Conservation (phyloP, 2,113 vertebrate genomes). For the Hemiprocne comata region DNA sequence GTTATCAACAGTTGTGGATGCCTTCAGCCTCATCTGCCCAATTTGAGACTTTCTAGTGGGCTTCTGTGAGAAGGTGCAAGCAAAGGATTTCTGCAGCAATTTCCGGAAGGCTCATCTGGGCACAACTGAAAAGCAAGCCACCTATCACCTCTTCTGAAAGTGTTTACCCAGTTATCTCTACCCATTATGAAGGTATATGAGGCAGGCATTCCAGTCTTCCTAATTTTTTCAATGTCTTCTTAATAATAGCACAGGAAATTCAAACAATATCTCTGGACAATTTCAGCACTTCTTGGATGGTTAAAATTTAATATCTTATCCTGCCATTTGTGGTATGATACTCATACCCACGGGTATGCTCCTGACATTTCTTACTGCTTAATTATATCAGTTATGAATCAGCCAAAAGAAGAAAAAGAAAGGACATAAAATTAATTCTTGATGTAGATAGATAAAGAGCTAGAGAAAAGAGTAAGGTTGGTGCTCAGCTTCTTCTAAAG, state of each 20-base stretch:
- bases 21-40: neutral
- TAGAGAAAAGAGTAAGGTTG: neutral
- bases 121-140: neutral
- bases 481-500: neutral
- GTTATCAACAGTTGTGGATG: neutral
- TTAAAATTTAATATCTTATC: constrained; percentile 14
- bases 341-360: neutral
- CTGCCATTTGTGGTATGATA: neutral
- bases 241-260: neutral
- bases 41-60: neutral
- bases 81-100: neutral
- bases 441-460: neutral
- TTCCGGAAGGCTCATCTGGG: neutral
- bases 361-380: neutral
- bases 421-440: neutral
- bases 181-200: neutral
- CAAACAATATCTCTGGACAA: neutral
- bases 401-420: neutral
- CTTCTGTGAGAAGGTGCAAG: neutral
- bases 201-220: neutral
- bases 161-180: neutral
- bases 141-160: fast-evolving
- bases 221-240: neutral
- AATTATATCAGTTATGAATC: neutral
- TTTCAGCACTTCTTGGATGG: neutral